Evolutionary conservation across 2,113 vertebrate genomes (phyloP).

Genomic region (Plecturocebus donacophilus): DNA sequence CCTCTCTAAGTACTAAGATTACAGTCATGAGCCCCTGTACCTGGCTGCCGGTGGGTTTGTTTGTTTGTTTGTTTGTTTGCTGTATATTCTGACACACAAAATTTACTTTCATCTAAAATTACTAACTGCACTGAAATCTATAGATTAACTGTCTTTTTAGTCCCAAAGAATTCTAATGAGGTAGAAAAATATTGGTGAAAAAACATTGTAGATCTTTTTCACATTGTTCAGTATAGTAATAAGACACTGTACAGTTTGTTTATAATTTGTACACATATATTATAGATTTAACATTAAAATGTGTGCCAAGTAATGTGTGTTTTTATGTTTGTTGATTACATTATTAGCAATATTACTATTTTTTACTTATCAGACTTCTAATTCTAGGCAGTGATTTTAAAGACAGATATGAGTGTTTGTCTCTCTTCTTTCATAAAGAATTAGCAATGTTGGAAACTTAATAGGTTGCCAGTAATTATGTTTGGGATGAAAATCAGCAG

Average conservation of each 20-base stretch:
- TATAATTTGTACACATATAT: not conserved
- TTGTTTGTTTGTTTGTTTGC: not conserved
- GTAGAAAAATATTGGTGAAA: not conserved
- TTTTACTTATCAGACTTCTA: constrained; percentile 11
- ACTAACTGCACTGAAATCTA: not conserved
- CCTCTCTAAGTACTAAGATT: too few species aligned
- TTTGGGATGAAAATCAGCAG: constrained; percentile 34
- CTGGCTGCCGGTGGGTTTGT: too few species aligned
- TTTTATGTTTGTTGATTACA: not conserved
- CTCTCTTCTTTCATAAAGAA: not conserved
- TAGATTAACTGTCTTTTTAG: not conserved
- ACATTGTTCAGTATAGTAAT: not conserved
- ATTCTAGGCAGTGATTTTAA: not conserved
- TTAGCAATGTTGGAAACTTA: not conserved
- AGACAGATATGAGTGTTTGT: not conserved
- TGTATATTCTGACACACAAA: not conserved
- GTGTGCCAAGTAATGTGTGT: not conserved
- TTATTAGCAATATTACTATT: constrained; percentile 29
- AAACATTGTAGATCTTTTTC: constrained; percentile 29
- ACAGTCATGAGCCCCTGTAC: too few species aligned
- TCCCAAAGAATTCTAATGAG: not conserved
- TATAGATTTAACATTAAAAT: constrained; percentile 17
- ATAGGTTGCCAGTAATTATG: not conserved
- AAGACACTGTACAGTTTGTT: not conserved
- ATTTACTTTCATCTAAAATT: not conserved